These are phyloP conservation scores for Aphaenogaster floridana DNA, from an alignment of 1,140 invertebrate genomes.

Conservation along the genomic window DNA sequence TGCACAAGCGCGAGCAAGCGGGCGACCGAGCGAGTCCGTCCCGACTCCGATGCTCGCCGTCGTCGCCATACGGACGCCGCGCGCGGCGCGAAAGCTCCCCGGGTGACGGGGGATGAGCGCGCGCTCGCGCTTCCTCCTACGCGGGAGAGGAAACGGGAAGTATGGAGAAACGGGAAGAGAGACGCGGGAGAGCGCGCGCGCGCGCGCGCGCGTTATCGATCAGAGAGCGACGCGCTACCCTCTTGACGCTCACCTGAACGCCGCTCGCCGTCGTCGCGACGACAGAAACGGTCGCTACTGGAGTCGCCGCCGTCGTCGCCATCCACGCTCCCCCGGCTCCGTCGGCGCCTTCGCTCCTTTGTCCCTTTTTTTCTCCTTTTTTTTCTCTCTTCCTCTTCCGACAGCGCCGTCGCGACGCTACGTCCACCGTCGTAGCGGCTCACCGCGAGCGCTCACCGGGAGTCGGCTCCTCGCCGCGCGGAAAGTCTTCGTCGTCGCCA, in stretches of 20 bases:
- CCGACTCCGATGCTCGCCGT: background rate
- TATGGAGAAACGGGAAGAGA: slow-evolving; percentile 25
- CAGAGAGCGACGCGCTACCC: slow-evolving; percentile 30
- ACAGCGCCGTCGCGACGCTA: slow-evolving; percentile 5
- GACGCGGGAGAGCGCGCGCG: background rate
- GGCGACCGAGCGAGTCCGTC: slow-evolving; percentile 9
- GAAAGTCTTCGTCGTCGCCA: background rate
- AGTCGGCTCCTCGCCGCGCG: background rate
- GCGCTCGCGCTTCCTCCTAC: slow-evolving; percentile 7
- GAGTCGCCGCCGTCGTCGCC: background rate
- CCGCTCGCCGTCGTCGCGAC: background rate
- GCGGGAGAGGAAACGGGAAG: slow-evolving; percentile 24
- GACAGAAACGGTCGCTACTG: background rate
- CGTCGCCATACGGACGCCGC: slow-evolving; percentile 5
- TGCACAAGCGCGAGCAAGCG: slow-evolving; percentile 66
- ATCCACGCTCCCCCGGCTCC: background rate
- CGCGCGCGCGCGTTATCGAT: slow-evolving; percentile 48
- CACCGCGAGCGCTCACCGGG: background rate
- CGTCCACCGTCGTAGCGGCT: background rate
- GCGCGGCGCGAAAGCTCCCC: slow-evolving; percentile 34
- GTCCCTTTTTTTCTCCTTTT: background rate
- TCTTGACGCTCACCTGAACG: slow-evolving; percentile 39
- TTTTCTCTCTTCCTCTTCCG: background rate
- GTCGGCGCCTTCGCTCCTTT: background rate
- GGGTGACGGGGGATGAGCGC: background rate